Evolutionary conservation across 2,113 vertebrate genomes (phyloP).

Genomic region (Gadus macrocephalus): DNA sequence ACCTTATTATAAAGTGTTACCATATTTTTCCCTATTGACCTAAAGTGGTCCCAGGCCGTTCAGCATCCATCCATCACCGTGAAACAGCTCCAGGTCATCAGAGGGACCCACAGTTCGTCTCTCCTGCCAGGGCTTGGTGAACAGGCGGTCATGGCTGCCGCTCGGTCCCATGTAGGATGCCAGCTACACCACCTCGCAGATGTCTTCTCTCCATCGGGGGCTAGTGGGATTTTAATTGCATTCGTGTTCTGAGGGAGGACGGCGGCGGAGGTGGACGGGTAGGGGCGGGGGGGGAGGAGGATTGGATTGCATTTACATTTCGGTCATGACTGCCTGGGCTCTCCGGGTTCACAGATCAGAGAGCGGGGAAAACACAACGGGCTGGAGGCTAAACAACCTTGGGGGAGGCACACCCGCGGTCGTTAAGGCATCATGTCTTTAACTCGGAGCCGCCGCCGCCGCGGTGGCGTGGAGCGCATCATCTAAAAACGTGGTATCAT

Average conservation of each 20-base stretch:
- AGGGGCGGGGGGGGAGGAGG: not conserved
- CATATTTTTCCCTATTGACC: too few relatives aligned
- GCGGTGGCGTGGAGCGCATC: too few relatives aligned
- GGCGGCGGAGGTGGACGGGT: not conserved
- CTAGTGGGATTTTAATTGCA: conserved; percentile 49
- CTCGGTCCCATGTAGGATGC: too few relatives aligned
- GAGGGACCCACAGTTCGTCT: too few relatives aligned
- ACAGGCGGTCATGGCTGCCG: too few relatives aligned
- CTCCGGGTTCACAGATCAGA: conserved; percentile 27
- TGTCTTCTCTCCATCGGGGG: too few relatives aligned
- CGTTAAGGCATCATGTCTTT: conserved; percentile 16
- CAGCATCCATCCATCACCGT: too few relatives aligned
- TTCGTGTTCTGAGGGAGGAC: conserved; percentile 23
- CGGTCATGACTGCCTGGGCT: conserved; percentile 35
- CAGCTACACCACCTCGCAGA: too few relatives aligned
- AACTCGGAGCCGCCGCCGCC: not conserved
- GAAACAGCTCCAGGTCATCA: too few relatives aligned
- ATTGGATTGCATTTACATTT: conserved; percentile 47
- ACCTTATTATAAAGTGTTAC: too few relatives aligned
- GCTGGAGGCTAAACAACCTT: not conserved
- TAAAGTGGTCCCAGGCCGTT: too few relatives aligned
- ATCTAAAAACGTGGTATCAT: conserved; percentile 16
- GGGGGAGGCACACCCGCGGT: not conserved
- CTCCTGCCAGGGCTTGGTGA: too few relatives aligned
- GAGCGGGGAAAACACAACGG: conserved; percentile 18